A percentile compares a stretch with the other conserved stretches of the same genome.
Conservation (phyloP, 2,888 invertebrate genomes). For the Pollenia amentaria region DNA sequence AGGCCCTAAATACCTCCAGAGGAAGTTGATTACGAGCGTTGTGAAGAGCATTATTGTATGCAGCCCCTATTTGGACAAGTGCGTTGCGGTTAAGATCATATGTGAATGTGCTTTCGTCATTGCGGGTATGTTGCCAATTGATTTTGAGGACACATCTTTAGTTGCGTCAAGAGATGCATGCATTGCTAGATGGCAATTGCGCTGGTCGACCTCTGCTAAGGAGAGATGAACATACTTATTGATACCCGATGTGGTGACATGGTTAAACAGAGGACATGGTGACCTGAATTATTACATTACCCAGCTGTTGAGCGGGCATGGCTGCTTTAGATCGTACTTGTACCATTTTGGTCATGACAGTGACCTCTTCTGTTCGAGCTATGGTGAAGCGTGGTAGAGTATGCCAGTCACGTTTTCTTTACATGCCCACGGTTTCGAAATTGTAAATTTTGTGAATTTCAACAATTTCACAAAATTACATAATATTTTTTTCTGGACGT, state of each 20-base stretch:
- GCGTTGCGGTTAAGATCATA: not conserved
- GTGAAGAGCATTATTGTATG: not conserved
- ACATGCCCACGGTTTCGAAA: too few species aligned
- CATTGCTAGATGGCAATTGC: too few species aligned
- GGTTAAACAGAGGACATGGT: not conserved
- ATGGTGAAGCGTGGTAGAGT: too few species aligned
- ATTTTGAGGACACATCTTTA: not conserved
- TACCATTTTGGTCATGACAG: not conserved
- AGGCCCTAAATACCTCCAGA: not conserved
- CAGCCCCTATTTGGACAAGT: not conserved
- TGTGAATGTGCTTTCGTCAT: not conserved
- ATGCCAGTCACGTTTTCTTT: too few species aligned
- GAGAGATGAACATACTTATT: not conserved
- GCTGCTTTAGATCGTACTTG: not conserved
- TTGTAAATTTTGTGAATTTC: too few species aligned
- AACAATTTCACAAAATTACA: too few species aligned
- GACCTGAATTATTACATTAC: not conserved
- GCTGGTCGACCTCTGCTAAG: not conserved
- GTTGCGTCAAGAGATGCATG: not conserved
- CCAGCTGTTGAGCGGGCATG: not conserved
- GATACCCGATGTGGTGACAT: not conserved
- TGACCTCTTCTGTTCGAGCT: not conserved
- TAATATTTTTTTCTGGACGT: too few species aligned
- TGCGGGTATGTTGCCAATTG: not conserved
- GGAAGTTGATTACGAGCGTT: not conserved